Evolutionary conservation across 2,797 vertebrate species (phyloP).

Genomic region (Aphelocoma californica): DNA sequence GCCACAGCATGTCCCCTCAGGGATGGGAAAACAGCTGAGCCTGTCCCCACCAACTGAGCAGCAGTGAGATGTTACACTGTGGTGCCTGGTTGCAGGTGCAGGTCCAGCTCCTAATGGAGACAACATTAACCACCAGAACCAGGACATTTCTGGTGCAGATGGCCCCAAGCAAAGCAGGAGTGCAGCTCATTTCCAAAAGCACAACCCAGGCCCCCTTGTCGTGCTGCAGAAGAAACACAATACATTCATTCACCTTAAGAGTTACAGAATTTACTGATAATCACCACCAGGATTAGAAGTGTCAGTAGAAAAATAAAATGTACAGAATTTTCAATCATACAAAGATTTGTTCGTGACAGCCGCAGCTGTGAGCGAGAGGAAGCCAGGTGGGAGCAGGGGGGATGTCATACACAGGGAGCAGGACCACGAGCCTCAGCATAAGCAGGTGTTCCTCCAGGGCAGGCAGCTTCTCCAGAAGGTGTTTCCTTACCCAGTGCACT

Average conservation of each 20-base stretch:
- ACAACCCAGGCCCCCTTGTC: background rate
- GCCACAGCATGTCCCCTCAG: background rate
- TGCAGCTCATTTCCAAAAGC: background rate
- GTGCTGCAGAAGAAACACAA: background rate
- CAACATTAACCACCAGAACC: background rate
- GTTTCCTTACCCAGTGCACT: background rate
- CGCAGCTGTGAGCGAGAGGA: background rate
- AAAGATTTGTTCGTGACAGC: conserved; percentile 67
- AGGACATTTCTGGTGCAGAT: background rate
- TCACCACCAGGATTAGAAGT: conserved; percentile 66
- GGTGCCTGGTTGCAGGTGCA: background rate
- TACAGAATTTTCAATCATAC: conserved; percentile 54
- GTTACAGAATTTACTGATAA: conserved; percentile 71
- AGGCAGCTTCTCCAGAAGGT: background rate
- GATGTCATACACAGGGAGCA: background rate
- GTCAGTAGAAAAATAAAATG: conserved; percentile 81
- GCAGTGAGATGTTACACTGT: rapidly evolving
- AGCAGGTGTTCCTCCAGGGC: background rate
- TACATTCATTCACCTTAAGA: background rate
- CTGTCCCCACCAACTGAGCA: background rate
- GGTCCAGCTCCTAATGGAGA: background rate
- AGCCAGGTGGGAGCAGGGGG: background rate
- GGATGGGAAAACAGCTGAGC: background rate
- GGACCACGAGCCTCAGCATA: background rate
- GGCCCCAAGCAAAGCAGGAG: rapidly evolving